Conservation (phyloP, 2,113 vertebrate species). For the Sminthopsis crassicaudata region DNA sequence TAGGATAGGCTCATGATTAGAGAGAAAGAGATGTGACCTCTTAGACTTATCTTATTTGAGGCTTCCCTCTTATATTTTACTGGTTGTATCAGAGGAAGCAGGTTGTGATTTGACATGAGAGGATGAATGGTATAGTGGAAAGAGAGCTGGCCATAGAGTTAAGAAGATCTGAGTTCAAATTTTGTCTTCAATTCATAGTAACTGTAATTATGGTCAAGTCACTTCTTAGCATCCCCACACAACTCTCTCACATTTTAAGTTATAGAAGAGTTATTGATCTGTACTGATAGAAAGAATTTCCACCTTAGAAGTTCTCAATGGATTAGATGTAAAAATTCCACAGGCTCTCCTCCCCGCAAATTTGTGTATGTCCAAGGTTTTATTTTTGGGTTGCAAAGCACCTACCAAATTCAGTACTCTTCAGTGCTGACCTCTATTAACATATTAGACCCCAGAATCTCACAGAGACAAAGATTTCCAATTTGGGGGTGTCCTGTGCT, state of each 20-base stretch:
- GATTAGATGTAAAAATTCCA: not conserved
- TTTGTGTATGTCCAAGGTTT: not conserved
- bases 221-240: not conserved
- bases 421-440: not conserved
- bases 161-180: not conserved
- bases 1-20: fast-evolving
- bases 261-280: not conserved
- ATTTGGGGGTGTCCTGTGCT: not conserved
- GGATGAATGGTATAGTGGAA: not conserved
- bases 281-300: not conserved
- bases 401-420: not conserved
- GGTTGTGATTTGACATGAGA: not conserved
- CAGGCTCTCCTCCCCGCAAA: not conserved
- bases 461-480: not conserved
- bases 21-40: not conserved
- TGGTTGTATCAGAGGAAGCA: not conserved
- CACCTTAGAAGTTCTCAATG: not conserved
- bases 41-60: not conserved
- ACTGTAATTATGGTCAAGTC: not conserved
- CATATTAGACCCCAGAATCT: slow-evolving; percentile 35
- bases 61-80: not conserved
- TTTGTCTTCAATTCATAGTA: not conserved
- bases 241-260: not conserved
- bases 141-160: not conserved
- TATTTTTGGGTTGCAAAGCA: slow-evolving; percentile 14